Conservation (phyloP, 2,888 invertebrate genomes). For the Opisthograptis luteolata region DNA sequence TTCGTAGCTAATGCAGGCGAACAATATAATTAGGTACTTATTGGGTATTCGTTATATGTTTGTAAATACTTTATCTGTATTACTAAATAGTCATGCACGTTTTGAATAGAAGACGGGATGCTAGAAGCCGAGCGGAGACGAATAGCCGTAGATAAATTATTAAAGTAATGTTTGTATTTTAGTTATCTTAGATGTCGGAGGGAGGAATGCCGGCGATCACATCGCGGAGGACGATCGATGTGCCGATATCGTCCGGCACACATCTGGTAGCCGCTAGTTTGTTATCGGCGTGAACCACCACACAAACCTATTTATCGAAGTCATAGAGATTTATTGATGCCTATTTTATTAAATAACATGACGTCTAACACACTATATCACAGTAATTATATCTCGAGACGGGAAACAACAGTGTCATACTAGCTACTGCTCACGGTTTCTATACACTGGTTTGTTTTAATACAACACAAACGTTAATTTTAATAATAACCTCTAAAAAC, state of each 20-base stretch:
- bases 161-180: constrained; percentile 65
- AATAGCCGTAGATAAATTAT: constrained; percentile 68
- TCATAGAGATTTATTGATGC: constrained; percentile 69
- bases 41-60: constrained; percentile 31
- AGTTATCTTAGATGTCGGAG: constrained; percentile 63
- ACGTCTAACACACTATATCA: constrained; percentile 63
- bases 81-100: constrained; percentile 24
- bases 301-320: constrained; percentile 71
- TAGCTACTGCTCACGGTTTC: too few species aligned
- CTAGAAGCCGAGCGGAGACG: constrained; percentile 54
- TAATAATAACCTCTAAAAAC: too few species aligned
- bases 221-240: constrained; percentile 63
- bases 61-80: constrained; percentile 37
- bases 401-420: constrained; percentile 37
- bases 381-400: constrained; percentile 44
- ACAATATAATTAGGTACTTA: background rate
- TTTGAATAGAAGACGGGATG: constrained; percentile 28
- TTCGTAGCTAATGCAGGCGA: constrained; percentile 1
- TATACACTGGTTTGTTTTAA: too few species aligned
- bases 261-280: constrained; percentile 70
- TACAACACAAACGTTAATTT: too few species aligned
- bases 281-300: constrained; percentile 67
- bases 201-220: constrained; percentile 62
- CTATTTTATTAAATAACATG: constrained; percentile 65
- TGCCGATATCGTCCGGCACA: constrained; percentile 56